Percentiles rank a stretch among this genome's conserved stretches.
phyloP scores from a whole-genome alignment of 2,888 invertebrate species.

The Ligdia adustata region DNA sequence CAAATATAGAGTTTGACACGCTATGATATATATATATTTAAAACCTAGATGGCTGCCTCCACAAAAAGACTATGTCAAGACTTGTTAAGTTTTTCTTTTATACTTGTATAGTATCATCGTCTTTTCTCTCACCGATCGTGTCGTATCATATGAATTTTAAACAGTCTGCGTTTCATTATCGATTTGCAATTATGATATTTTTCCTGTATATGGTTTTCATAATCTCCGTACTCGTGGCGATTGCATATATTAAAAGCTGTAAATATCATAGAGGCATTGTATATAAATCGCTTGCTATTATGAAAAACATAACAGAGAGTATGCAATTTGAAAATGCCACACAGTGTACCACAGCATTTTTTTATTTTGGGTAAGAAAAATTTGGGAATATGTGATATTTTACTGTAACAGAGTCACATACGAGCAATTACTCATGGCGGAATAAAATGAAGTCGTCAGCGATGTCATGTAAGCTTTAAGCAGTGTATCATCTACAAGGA shows the following conservation, averaged over 20 bases:
- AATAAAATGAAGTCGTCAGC: conserved; percentile 63
- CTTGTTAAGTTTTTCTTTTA: too few relatives aligned
- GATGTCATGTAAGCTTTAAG: background rate
- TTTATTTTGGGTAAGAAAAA: conserved; percentile 34
- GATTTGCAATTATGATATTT: conserved; percentile 27
- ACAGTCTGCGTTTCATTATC: conserved; percentile 32
- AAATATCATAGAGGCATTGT: conserved; percentile 1
- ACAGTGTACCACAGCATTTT: conserved; percentile 23
- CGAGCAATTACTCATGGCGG: conserved; percentile 59
- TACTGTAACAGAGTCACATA: conserved; percentile 48
- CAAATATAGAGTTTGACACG: too few relatives aligned
- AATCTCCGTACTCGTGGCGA: background rate
- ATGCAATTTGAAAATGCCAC: background rate
- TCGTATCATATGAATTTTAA: background rate
- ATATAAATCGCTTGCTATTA: conserved; percentile 9
- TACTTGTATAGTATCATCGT: too few relatives aligned
- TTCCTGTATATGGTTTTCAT: conserved; percentile 4
- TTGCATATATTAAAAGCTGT: background rate
- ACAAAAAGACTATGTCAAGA: too few relatives aligned
- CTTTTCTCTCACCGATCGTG: too few relatives aligned
- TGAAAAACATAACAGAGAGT: background rate
- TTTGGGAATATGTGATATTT: conserved; percentile 43
- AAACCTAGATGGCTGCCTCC: too few relatives aligned
- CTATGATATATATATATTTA: too few relatives aligned
- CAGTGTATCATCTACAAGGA: conserved; percentile 12